phyloP scores from a whole-genome alignment of 2,888 invertebrate genomes.

The Apotomis capreana region DNA sequence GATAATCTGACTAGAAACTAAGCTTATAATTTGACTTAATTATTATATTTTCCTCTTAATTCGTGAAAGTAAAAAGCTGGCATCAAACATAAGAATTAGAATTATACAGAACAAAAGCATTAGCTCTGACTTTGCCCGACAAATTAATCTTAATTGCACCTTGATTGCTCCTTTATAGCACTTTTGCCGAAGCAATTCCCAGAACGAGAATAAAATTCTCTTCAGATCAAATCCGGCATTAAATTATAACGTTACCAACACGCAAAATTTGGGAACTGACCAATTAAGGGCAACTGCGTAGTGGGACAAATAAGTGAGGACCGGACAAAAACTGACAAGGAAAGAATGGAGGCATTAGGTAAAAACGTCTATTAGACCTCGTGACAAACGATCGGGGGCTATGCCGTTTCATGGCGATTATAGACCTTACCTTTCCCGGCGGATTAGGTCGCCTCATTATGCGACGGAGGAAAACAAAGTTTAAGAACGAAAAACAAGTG shows the following conservation, averaged over 20 bases:
- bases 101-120: slow-evolving; percentile 9
- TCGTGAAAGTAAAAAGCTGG: background rate
- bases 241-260: slow-evolving; percentile 36
- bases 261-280: slow-evolving; percentile 43
- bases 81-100: background rate
- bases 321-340: slow-evolving; percentile 56
- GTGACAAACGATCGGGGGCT: slow-evolving; percentile 62
- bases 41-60: background rate
- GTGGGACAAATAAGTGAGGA: slow-evolving; percentile 54
- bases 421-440: slow-evolving; percentile 44
- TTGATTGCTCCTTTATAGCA: slow-evolving; percentile 31
- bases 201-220: slow-evolving; percentile 3
- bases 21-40: background rate
- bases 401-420: slow-evolving; percentile 62
- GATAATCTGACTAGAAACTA: background rate
- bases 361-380: slow-evolving; percentile 65
- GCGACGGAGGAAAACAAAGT: slow-evolving; percentile 7
- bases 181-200: slow-evolving; percentile 7
- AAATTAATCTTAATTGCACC: slow-evolving; percentile 29
- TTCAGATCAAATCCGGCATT: slow-evolving; percentile 7
- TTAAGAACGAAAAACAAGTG: slow-evolving; percentile 4
- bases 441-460: slow-evolving; percentile 34
- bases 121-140: background rate
- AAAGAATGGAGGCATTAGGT: slow-evolving; percentile 62
- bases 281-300: slow-evolving; percentile 51